Evolutionary conservation across 2,888 invertebrate species (phyloP).

Genomic region (Eurois occulta): DNA sequence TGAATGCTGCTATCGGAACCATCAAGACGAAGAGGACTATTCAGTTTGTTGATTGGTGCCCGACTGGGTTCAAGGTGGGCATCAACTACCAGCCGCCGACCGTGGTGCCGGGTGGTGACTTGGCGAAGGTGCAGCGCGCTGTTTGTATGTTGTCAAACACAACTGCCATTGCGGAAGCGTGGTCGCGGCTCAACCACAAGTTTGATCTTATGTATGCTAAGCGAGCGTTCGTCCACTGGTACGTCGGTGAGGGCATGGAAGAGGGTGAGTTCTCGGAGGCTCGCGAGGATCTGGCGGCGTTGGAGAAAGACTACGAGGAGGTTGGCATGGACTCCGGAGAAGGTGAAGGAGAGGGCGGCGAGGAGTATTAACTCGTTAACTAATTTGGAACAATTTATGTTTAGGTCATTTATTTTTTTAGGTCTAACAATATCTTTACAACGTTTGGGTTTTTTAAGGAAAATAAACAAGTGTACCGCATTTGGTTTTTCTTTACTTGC

Average conservation of each 20-base stretch:
- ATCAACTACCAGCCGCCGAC: slow-evolving; percentile 97
- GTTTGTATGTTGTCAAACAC: slow-evolving; percentile 99
- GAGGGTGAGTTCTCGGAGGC: slow-evolving; percentile 97
- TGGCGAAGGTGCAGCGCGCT: slow-evolving; percentile 97
- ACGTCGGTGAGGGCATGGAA: slow-evolving; percentile 96
- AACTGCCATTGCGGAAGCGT: slow-evolving; percentile 99
- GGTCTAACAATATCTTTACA: slow-evolving; percentile 38
- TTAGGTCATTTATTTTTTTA: slow-evolving; percentile 68
- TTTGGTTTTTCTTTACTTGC: neutral
- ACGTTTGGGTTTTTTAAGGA: slow-evolving; percentile 43
- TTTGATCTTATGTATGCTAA: slow-evolving; percentile 99
- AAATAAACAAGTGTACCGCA: slow-evolving; percentile 58
- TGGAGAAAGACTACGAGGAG: slow-evolving; percentile 96
- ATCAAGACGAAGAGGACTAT: slow-evolving; percentile 98
- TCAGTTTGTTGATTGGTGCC: slow-evolving; percentile 98
- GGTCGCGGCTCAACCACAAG: slow-evolving; percentile 98
- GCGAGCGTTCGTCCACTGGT: slow-evolving; percentile 99
- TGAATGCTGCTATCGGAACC: slow-evolving; percentile 97
- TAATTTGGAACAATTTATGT: slow-evolving; percentile 72
- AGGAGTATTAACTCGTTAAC: slow-evolving; percentile 92
- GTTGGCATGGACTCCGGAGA: slow-evolving; percentile 96
- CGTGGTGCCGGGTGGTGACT: slow-evolving; percentile 97
- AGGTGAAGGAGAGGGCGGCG: slow-evolving; percentile 94
- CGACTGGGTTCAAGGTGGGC: slow-evolving; percentile 94
- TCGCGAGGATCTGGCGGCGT: slow-evolving; percentile 90